Conservation (phyloP, 2,113 vertebrate genomes). For the Platanista minor region DNA sequence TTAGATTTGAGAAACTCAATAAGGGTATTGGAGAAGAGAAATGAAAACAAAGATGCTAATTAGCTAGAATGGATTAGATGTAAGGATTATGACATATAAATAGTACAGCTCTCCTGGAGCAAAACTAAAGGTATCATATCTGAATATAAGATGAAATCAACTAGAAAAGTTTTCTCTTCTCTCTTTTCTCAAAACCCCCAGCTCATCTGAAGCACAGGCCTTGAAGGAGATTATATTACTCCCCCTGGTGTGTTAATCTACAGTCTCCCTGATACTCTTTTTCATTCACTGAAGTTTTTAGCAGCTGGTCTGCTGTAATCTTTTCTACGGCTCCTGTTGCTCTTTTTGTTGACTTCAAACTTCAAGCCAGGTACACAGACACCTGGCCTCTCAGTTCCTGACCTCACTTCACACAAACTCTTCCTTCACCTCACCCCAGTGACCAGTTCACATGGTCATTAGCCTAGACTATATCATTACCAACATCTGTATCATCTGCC, state of each 20-base stretch:
- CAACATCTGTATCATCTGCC: not conserved
- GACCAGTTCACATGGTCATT: not conserved
- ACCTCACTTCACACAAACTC: not conserved
- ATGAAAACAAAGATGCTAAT: constrained; percentile 29
- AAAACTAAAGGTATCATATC: not conserved
- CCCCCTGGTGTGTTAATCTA: not conserved
- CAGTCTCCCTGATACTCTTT: not conserved
- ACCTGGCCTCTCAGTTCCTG: not conserved
- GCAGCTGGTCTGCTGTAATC: not conserved
- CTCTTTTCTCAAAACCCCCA: not conserved
- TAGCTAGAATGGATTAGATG: not conserved
- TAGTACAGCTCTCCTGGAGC: not conserved
- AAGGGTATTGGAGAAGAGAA: constrained; percentile 7
- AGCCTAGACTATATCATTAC: not conserved
- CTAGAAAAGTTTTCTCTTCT: not conserved
- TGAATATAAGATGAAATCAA: not conserved
- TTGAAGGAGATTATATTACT: not conserved
- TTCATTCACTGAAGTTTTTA: not conserved
- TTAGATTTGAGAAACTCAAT: not conserved
- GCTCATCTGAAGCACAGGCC: not conserved
- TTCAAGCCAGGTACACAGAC: not conserved
- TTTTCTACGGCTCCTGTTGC: not conserved
- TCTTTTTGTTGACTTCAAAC: not conserved
- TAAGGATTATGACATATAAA: not conserved
- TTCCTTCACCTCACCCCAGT: not conserved